Evolutionary conservation across 2,797 vertebrate species (phyloP).

Genomic region (Enteromius treurensis): DNA sequence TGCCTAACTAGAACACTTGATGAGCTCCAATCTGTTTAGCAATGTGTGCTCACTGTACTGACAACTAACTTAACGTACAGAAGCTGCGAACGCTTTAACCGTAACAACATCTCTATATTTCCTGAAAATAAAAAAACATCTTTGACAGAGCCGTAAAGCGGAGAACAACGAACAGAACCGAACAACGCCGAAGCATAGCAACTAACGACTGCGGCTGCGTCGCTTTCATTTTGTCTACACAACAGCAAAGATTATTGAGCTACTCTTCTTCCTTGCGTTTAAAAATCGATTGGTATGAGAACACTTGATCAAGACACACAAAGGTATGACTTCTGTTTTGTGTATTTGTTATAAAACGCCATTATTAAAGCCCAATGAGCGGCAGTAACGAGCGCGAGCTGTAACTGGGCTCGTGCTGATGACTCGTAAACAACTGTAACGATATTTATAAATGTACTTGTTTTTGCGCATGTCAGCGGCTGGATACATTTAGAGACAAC

Average conservation of each 20-base stretch:
- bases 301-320: constrained; percentile 7
- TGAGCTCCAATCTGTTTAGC: background rate
- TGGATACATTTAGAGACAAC: background rate
- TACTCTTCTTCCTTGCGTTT: constrained; percentile 46
- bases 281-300: background rate
- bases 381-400: constrained; percentile 6
- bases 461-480: constrained; percentile 24
- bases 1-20: background rate
- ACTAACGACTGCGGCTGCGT: constrained; percentile 74
- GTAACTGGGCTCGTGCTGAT: constrained; percentile 14
- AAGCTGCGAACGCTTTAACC: background rate
- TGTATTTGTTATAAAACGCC: background rate
- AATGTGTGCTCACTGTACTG: background rate
- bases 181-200: constrained; percentile 41
- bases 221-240: constrained; percentile 66
- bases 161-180: constrained; percentile 65
- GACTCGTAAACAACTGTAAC: constrained; percentile 47
- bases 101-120: background rate
- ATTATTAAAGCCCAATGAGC: constrained; percentile 11
- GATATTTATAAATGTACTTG: constrained; percentile 5
- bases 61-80: background rate
- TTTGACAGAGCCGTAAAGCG: constrained; percentile 44
- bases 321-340: constrained; percentile 7
- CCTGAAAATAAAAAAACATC: background rate
- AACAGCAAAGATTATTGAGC: constrained; percentile 65